phyloP scores from a whole-genome alignment of 2,797 vertebrate species.

The Mus minutoides region DNA sequence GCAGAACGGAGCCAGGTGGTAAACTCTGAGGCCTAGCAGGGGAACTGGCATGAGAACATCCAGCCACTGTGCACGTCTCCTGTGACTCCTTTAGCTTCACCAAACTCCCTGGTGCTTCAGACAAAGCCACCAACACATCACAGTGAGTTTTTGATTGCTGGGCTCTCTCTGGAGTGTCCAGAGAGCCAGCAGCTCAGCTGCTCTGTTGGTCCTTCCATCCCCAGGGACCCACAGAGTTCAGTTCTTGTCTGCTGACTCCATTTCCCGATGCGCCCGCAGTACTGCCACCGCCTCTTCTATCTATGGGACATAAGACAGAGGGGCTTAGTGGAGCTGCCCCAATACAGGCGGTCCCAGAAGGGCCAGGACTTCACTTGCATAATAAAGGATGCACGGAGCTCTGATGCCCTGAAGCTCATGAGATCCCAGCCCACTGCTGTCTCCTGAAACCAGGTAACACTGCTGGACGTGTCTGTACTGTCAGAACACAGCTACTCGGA shows the following conservation, averaged over 20 bases:
- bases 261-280: conserved; percentile 93
- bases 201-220: background rate
- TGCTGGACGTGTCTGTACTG: background rate
- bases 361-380: background rate
- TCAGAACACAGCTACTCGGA: background rate
- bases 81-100: background rate
- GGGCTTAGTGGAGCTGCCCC: background rate
- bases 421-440: conserved; percentile 84
- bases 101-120: background rate
- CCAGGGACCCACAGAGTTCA: conserved; percentile 76
- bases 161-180: background rate
- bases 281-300: conserved; percentile 96
- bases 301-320: conserved; percentile 82
- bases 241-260: conserved; percentile 84
- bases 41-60: background rate
- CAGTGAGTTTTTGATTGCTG: background rate
- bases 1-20: background rate
- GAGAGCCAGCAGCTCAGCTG: background rate
- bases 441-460: conserved; percentile 76
- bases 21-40: background rate
- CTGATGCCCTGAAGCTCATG: background rate
- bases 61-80: accelerated
- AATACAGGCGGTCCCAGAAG: background rate
- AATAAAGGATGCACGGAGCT: background rate
- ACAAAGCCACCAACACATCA: background rate